Evolutionary conservation across 2,888 invertebrate species (phyloP).

Genomic region (Papilio elwesi): DNA sequence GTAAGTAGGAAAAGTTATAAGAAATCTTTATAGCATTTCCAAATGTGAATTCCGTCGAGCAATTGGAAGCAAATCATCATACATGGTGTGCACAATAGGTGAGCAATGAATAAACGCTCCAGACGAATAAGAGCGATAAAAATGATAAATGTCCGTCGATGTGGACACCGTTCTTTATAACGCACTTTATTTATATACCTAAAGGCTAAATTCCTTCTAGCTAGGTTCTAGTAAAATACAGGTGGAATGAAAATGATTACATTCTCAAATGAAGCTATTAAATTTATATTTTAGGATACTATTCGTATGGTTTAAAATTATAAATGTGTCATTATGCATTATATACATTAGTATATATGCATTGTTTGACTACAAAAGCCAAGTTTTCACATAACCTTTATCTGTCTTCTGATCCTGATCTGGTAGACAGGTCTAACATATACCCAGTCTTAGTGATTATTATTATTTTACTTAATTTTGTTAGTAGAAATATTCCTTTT

Average conservation of each 20-base stretch:
- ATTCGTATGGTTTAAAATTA: too few species aligned
- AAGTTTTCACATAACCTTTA: too few species aligned
- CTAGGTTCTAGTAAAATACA: conserved; percentile 15
- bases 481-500: not conserved
- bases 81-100: conserved; percentile 68
- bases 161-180: conserved; percentile 60
- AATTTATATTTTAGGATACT: not conserved
- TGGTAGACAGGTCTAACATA: too few species aligned
- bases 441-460: not conserved
- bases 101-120: conserved; percentile 81
- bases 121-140: conserved; percentile 80
- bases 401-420: too few species aligned
- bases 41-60: conserved; percentile 19
- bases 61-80: conserved; percentile 37
- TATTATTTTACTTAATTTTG: conserved; percentile 2
- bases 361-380: too few species aligned
- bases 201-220: conserved; percentile 35
- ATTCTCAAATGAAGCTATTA: not conserved
- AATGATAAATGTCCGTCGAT: conserved; percentile 79
- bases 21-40: not conserved
- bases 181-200: conserved; percentile 36
- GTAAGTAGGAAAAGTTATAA: not conserved
- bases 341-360: too few species aligned
- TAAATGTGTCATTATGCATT: too few species aligned
- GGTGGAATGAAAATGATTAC: conserved; percentile 19